Conservation (phyloP, 1,140 invertebrate species). For the Lordiphosa mommai region DNA sequence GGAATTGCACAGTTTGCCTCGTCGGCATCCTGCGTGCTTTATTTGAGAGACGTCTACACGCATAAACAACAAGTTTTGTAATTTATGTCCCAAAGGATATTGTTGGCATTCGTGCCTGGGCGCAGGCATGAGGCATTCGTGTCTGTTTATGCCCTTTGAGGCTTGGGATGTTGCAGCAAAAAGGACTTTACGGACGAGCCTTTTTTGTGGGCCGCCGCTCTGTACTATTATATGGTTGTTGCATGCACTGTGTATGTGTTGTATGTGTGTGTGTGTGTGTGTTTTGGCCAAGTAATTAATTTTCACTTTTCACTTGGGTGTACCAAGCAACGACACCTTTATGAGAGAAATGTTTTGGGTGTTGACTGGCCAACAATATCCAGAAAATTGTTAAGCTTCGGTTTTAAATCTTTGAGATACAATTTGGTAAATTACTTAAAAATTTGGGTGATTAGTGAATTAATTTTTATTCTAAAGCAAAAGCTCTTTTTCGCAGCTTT, state of each 20-base stretch:
- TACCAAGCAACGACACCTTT: slow-evolving; percentile 10
- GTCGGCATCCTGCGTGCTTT: slow-evolving; percentile 40
- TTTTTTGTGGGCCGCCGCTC: not conserved
- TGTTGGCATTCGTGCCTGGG: slow-evolving; percentile 50
- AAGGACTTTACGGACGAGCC: not conserved
- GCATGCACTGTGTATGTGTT: slow-evolving; percentile 6
- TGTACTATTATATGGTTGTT: slow-evolving; percentile 8
- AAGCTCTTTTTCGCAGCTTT: too few species aligned
- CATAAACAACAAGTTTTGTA: slow-evolving; percentile 62
- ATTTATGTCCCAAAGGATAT: slow-evolving; percentile 62
- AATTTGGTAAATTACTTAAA: too few species aligned
- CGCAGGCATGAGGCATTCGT: slow-evolving; percentile 2
- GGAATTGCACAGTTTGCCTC: not conserved
- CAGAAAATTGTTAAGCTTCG: too few species aligned
- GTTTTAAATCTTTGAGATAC: too few species aligned
- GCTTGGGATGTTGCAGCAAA: not conserved
- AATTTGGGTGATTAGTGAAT: too few species aligned
- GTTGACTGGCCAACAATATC: too few species aligned
- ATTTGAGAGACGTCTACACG: slow-evolving; percentile 54
- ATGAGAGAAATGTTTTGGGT: too few species aligned
- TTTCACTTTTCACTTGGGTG: slow-evolving; percentile 42
- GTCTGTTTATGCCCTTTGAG: not conserved
- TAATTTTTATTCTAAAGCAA: too few species aligned
- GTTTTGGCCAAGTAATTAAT: slow-evolving; percentile 43
- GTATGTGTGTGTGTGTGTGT: slow-evolving; percentile 3